These are phyloP conservation scores for Bovichtus variegatus DNA, from an alignment of 2,797 vertebrate species.

Conservation along the genomic window DNA sequence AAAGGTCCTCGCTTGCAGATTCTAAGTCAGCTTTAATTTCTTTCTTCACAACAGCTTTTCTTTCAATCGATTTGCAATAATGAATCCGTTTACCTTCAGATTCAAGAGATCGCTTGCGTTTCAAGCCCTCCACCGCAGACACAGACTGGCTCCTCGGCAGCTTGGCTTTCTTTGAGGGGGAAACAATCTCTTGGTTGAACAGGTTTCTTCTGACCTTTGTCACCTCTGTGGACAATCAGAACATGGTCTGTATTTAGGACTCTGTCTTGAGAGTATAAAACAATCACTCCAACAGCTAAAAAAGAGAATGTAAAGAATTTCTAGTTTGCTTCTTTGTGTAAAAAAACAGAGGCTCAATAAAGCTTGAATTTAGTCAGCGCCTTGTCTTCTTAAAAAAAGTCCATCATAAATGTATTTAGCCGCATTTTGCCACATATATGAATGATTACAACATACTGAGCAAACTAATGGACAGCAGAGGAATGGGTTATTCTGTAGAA, in stretches of 20 bases:
- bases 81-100: slow-evolving; percentile 65
- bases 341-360: not conserved
- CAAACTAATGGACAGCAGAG: not conserved
- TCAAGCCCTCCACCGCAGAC: slow-evolving; percentile 90
- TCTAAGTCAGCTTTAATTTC: not conserved
- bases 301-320: not conserved
- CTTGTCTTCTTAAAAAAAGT: not conserved
- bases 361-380: not conserved
- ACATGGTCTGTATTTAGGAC: not conserved
- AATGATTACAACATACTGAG: not conserved
- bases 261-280: not conserved
- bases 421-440: not conserved
- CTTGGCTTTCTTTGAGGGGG: slow-evolving; percentile 88
- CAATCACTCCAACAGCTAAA: not conserved
- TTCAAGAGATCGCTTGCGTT: slow-evolving; percentile 74
- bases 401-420: too few relatives aligned
- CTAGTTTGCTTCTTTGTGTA: not conserved
- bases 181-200: slow-evolving; percentile 89
- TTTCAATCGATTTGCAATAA: not conserved
- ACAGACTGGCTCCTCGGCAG: slow-evolving; percentile 93
- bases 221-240: slow-evolving; percentile 85
- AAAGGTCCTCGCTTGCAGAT: not conserved
- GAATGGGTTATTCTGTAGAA: not conserved
- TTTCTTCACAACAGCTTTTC: not conserved
- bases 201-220: slow-evolving; percentile 96